A percentile compares a stretch with the other conserved stretches of the same genome.
Conservation (phyloP, 1,140 invertebrate genomes). For the Mercenaria mercenaria region DNA sequence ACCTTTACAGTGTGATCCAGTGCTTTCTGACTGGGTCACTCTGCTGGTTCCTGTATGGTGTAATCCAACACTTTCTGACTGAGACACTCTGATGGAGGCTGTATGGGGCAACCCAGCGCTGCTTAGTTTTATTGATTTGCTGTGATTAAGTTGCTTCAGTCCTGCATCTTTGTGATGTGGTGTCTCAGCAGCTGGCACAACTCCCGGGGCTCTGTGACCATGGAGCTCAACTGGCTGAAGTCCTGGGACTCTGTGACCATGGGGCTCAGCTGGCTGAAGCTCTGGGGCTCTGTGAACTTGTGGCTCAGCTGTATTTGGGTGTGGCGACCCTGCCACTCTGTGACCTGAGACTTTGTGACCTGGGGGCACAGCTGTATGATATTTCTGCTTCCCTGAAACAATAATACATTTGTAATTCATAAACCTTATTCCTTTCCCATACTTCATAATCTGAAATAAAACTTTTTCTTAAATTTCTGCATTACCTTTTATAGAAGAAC, state of each 20-base stretch:
- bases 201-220: too few relatives aligned
- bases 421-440: too few relatives aligned
- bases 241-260: too few relatives aligned
- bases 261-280: too few relatives aligned
- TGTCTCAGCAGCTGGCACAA: too few relatives aligned
- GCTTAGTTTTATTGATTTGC: too few relatives aligned
- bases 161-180: too few relatives aligned
- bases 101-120: not conserved
- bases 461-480: too few relatives aligned
- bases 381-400: constrained; percentile 37
- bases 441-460: too few relatives aligned
- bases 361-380: constrained; percentile 24
- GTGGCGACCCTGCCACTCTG: not conserved
- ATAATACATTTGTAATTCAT: not conserved
- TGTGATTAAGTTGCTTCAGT: too few relatives aligned
- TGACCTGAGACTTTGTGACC: not conserved
- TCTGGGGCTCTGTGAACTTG: not conserved
- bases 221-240: too few relatives aligned
- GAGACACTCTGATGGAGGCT: not conserved
- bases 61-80: not conserved
- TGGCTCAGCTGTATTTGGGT: not conserved
- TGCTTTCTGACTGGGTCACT: not conserved
- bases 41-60: not conserved
- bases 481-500: too few relatives aligned
- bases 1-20: not conserved